Percentiles rank a stretch among this genome's conserved stretches.
Conservation (phyloP, 92 coral and sea anemone genomes). For the Palythoa heliodiscus region DNA sequence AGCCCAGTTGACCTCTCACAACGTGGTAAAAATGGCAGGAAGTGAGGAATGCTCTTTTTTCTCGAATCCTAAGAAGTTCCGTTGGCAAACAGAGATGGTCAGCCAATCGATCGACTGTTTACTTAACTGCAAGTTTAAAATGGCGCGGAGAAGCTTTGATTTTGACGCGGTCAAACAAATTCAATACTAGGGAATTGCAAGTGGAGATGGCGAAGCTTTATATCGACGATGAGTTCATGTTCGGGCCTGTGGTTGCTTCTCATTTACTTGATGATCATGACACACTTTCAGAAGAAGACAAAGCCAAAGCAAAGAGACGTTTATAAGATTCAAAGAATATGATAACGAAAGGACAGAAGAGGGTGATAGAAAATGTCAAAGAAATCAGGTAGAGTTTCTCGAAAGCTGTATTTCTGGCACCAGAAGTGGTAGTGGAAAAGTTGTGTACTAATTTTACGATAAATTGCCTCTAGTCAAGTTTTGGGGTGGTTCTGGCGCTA, state of each 20-base stretch:
- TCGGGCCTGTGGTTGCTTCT: neutral
- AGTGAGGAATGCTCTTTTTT: conserved; percentile 23
- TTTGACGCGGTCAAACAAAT: conserved; percentile 32
- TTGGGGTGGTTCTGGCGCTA: conserved; percentile 54
- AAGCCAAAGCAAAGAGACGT: neutral
- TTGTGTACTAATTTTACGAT: conserved; percentile 52
- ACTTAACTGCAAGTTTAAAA: conserved; percentile 43
- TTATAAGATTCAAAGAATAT: neutral
- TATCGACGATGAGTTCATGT: neutral
- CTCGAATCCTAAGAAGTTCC: conserved; percentile 35
- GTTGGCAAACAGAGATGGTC: conserved; percentile 46
- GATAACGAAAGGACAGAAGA: neutral
- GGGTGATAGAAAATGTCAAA: neutral
- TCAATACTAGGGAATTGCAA: neutral
- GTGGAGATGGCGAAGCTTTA: neutral
- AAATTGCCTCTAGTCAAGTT: conserved; percentile 45
- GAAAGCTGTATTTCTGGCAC: conserved; percentile 46
- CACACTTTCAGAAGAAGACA: neutral
- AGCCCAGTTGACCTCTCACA: too few relatives aligned
- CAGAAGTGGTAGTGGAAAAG: conserved; percentile 57
- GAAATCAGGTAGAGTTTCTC: neutral
- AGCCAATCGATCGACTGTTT: conserved; percentile 43
- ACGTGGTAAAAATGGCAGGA: too few relatives aligned
- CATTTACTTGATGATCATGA: neutral
- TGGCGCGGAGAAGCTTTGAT: conserved; percentile 53